Percentiles rank a stretch among this genome's conserved stretches.
Conservation (phyloP, 2,113 vertebrate genomes). For the Acrocephalus kingi region DNA sequence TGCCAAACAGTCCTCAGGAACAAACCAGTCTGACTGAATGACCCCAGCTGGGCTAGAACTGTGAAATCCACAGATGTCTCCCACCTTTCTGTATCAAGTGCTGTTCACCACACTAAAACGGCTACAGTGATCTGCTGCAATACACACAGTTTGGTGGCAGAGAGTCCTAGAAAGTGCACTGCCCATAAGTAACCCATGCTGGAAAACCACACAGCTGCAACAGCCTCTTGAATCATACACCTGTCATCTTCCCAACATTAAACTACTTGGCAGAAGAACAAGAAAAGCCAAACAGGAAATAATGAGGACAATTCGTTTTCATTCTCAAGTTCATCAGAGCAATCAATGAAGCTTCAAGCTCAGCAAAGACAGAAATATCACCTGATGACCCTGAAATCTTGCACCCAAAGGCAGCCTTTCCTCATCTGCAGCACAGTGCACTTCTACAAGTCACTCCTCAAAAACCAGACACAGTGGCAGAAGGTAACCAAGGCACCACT, state of each 20-base stretch:
- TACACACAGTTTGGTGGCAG: neutral
- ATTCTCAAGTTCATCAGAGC: neutral
- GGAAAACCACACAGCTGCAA: neutral
- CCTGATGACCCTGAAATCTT: accelerated
- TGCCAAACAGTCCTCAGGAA: neutral
- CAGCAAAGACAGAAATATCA: neutral
- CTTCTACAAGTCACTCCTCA: neutral
- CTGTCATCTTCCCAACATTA: neutral
- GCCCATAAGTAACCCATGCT: neutral
- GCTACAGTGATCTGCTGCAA: neutral
- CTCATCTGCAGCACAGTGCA: neutral
- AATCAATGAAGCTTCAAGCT: neutral
- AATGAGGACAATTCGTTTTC: neutral
- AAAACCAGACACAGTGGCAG: neutral
- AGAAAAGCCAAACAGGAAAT: neutral
- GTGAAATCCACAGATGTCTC: neutral
- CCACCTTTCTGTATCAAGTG: neutral
- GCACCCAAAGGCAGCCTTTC: neutral
- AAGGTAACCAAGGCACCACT: neutral
- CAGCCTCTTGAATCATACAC: neutral
- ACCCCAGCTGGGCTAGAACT: neutral
- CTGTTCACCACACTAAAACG: neutral
- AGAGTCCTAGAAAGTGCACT: neutral
- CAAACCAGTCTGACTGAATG: neutral
- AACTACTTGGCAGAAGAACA: neutral